Percentiles rank a stretch among this genome's conserved stretches.
Evolutionary conservation across 23 tunicate genomes (phyloP).

Genomic region (Halocynthia aurantium): DNA sequence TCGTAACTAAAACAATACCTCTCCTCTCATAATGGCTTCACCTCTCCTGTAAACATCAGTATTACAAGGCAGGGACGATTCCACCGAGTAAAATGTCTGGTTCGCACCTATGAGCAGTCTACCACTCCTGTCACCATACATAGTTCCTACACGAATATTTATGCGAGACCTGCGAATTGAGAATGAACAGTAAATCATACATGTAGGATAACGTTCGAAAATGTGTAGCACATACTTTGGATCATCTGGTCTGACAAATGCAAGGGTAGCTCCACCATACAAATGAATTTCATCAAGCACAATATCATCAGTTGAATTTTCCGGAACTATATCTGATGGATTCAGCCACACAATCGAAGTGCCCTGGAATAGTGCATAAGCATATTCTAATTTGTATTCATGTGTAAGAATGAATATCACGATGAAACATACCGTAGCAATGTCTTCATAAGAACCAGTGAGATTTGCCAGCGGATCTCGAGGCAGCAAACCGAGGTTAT

Average conservation of each 20-base stretch:
- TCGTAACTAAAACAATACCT: background rate
- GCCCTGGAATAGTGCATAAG: background rate
- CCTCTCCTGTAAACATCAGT: constrained; percentile 18
- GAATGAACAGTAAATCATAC: background rate
- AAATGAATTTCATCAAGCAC: constrained; percentile 24
- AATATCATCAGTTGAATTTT: background rate
- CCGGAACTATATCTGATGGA: background rate
- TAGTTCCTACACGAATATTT: constrained; percentile 15
- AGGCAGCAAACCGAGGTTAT: constrained; percentile 11
- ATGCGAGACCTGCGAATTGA: background rate
- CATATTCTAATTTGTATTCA: too few species aligned
- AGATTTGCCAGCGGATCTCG: constrained; percentile 2
- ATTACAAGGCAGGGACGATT: constrained; percentile 15
- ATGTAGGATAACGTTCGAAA: background rate
- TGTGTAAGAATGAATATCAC: too few species aligned
- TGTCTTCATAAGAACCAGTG: constrained; percentile 10
- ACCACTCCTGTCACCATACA: constrained; percentile 22
- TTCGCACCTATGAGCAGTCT: constrained; percentile 11
- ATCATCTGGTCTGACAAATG: constrained; percentile 16
- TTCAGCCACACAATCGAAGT: constrained; percentile 19
- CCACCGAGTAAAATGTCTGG: constrained; percentile 11
- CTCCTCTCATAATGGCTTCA: constrained; percentile 14
- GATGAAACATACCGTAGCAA: constrained; percentile 1
- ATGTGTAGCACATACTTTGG: constrained; percentile 1
- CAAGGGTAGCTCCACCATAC: constrained; percentile 20